phyloP scores from a whole-genome alignment of 2,113 vertebrate species.

The Colaptes auratus region DNA sequence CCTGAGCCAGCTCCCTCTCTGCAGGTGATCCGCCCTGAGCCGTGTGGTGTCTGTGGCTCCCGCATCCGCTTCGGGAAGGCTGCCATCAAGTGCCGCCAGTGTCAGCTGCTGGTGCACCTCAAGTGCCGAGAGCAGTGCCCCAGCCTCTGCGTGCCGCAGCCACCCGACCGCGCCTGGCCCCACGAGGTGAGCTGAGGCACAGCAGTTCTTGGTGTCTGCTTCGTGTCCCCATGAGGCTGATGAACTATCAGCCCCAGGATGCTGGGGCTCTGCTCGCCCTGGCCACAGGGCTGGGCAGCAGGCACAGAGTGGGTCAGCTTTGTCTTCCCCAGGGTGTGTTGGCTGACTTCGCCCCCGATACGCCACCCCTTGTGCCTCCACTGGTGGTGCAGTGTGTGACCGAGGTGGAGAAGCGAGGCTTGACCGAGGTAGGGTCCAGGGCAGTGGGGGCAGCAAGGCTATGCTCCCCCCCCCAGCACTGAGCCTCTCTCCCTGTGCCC shows the following conservation, averaged over 20 bases:
- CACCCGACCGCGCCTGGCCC: background rate
- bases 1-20: background rate
- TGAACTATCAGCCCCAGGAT: fast-evolving
- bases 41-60: conserved; percentile 78
- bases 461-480: fast-evolving
- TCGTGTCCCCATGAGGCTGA: fast-evolving
- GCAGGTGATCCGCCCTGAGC: conserved; percentile 85
- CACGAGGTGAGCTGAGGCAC: background rate
- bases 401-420: conserved; percentile 84
- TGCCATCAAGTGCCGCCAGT: conserved; percentile 81
- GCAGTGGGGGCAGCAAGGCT: fast-evolving
- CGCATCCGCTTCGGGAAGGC: conserved; percentile 85
- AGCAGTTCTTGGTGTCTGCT: fast-evolving
- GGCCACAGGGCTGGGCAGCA: fast-evolving
- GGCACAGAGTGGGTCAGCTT: fast-evolving
- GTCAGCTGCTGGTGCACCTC: conserved; percentile 78
- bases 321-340: conserved; percentile 70
- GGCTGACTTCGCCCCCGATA: conserved; percentile 76
- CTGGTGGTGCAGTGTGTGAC: conserved; percentile 83
- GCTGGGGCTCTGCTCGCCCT: background rate
- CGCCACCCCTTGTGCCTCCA: conserved; percentile 72
- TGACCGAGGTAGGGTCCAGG: conserved; percentile 76
- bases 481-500: background rate
- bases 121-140: conserved; percentile 76
- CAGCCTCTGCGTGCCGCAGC: background rate